Percentiles rank a stretch among this genome's conserved stretches.
Conservation (phyloP, 2,113 vertebrate genomes). For the Bufo gargarizans region DNA sequence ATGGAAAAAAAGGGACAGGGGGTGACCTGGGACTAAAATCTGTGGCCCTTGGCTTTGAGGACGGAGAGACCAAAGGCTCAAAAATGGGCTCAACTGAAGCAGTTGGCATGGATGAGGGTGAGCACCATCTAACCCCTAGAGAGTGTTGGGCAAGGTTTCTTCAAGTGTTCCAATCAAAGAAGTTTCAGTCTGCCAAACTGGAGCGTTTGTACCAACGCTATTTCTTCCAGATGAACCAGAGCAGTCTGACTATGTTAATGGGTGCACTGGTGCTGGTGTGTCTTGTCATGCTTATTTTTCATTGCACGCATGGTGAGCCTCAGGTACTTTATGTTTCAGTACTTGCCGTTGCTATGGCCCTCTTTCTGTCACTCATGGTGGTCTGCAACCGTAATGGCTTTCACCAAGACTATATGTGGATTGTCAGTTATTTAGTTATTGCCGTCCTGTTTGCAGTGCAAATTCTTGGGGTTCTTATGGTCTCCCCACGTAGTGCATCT, state of each 20-base stretch:
- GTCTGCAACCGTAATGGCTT: slow-evolving; percentile 93
- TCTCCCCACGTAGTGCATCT: slow-evolving; percentile 83
- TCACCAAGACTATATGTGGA: slow-evolving; percentile 97
- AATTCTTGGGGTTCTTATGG: slow-evolving; percentile 81
- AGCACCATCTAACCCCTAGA: slow-evolving; percentile 61
- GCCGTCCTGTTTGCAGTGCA: slow-evolving; percentile 84
- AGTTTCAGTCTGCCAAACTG: slow-evolving; percentile 93
- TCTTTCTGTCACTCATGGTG: slow-evolving; percentile 91
- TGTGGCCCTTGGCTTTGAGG: slow-evolving; percentile 84
- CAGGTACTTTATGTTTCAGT: slow-evolving; percentile 77
- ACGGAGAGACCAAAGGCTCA: slow-evolving; percentile 74
- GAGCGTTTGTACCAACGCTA: slow-evolving; percentile 97
- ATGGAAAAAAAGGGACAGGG: slow-evolving; percentile 75
- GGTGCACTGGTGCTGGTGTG: slow-evolving; percentile 89
- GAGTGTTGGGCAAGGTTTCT: slow-evolving; percentile 84
- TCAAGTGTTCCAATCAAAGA: slow-evolving; percentile 92
- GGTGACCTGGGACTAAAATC: slow-evolving; percentile 85
- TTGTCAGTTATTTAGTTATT: slow-evolving; percentile 93
- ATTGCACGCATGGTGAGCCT: slow-evolving; percentile 80
- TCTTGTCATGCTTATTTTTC: slow-evolving; percentile 89
- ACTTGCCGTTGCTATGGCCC: slow-evolving; percentile 80
- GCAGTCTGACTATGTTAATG: slow-evolving; percentile 95
- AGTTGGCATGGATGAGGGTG: slow-evolving; percentile 51
- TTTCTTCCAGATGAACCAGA: slow-evolving; percentile 98
- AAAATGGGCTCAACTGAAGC: slow-evolving; percentile 57